phyloP scores from a whole-genome alignment of 2,888 invertebrate genomes.

The Cephus pygmeus region DNA sequence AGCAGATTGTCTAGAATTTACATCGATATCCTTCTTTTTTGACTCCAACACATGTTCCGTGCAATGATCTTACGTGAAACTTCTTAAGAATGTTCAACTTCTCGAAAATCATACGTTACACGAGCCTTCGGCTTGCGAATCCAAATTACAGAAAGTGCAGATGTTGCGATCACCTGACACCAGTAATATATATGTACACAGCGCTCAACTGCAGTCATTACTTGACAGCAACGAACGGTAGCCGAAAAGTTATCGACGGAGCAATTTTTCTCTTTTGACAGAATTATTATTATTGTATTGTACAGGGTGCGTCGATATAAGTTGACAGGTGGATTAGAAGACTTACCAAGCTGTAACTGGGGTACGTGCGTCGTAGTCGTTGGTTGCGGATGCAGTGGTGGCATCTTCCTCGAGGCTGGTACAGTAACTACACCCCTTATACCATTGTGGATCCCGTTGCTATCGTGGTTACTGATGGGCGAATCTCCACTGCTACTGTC shows the following conservation, averaged over 20 bases:
- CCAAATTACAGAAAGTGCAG: neutral
- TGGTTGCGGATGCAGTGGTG: slow-evolving; percentile 68
- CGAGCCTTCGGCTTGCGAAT: neutral
- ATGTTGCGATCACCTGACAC: neutral
- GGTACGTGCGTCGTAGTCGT: slow-evolving; percentile 32
- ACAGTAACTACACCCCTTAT: slow-evolving; percentile 52
- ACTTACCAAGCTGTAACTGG: slow-evolving; percentile 36
- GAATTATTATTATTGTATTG: neutral
- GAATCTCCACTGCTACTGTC: slow-evolving; percentile 73
- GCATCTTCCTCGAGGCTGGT: slow-evolving; percentile 65
- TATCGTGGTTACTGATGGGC: slow-evolving; percentile 68
- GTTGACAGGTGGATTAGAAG: neutral
- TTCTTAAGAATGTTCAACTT: neutral
- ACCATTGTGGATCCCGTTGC: slow-evolving; percentile 51
- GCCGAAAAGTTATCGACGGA: neutral
- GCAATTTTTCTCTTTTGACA: neutral
- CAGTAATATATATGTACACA: neutral
- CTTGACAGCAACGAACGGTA: neutral
- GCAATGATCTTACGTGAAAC: neutral
- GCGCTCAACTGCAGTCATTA: neutral
- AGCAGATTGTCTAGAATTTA: too few relatives aligned
- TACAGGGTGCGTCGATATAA: neutral
- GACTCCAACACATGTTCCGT: too few relatives aligned
- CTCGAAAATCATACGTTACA: neutral
- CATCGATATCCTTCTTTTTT: too few relatives aligned